These are phyloP conservation scores for Cichladusa arquata DNA, from an alignment of 2,113 vertebrate species.

Conservation along the genomic window DNA sequence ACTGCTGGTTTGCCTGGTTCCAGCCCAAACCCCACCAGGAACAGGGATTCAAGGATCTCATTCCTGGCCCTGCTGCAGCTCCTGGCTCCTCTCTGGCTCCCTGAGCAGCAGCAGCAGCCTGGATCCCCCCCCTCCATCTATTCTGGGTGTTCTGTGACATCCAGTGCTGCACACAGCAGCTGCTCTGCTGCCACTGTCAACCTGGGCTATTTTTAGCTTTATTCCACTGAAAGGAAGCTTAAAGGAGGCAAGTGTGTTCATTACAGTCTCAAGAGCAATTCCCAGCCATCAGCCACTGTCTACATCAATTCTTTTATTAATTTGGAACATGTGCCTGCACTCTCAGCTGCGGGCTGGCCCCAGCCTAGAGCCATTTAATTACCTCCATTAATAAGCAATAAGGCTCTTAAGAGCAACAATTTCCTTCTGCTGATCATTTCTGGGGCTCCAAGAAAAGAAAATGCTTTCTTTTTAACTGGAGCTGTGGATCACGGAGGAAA, in stretches of 20 bases:
- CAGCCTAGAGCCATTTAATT: slow-evolving; percentile 32
- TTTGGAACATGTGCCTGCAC: background rate
- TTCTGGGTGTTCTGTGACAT: background rate
- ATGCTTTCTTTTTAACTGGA: background rate
- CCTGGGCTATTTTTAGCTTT: slow-evolving; percentile 14
- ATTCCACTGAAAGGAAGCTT: background rate
- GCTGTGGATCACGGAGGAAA: background rate
- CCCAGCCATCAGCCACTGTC: slow-evolving; percentile 6
- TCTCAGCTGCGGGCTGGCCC: background rate
- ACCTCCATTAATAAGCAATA: slow-evolving; percentile 29
- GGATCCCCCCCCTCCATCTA: too few species aligned
- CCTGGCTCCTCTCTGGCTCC: background rate
- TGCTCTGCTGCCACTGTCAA: background rate
- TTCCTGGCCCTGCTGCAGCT: background rate
- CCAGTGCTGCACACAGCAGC: background rate
- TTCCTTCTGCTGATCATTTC: background rate
- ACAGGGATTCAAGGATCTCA: fast-evolving
- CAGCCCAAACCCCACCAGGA: fast-evolving
- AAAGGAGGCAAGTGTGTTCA: background rate
- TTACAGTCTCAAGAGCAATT: background rate
- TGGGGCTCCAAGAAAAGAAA: background rate
- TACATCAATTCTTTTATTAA: slow-evolving; percentile 27
- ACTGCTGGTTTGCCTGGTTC: fast-evolving
- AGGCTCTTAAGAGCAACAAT: slow-evolving; percentile 8
- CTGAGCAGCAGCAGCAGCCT: too few species aligned